A percentile compares a stretch with the other conserved stretches of the same genome.
Conservation (phyloP, 2,113 vertebrate genomes). For the Muscicapa adusta region DNA sequence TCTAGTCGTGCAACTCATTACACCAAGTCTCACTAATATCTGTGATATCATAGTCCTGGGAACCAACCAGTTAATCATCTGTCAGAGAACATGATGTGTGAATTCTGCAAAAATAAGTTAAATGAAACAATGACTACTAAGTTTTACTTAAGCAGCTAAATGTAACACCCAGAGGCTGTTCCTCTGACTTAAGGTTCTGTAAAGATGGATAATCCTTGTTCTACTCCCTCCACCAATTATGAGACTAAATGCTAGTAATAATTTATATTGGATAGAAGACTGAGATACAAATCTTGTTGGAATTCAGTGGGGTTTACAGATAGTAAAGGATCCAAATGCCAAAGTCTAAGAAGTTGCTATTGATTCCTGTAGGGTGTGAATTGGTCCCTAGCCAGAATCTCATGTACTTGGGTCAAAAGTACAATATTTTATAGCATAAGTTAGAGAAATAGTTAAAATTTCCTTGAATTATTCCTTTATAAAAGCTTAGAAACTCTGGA, state of each 20-base stretch:
- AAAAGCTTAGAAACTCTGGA: not conserved
- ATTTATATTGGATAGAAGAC: not conserved
- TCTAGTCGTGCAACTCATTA: accelerated
- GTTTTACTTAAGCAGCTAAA: not conserved
- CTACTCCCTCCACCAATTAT: not conserved
- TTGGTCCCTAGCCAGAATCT: accelerated
- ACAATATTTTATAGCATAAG: not conserved
- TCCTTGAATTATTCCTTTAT: not conserved
- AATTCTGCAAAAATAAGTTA: not conserved
- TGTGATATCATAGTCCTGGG: too few species aligned
- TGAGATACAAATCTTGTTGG: not conserved
- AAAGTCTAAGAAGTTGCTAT: not conserved
- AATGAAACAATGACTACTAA: not conserved
- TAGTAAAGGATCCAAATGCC: not conserved
- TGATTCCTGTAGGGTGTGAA: not conserved
- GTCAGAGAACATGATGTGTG: not conserved
- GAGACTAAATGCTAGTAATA: not conserved
- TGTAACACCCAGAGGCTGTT: not conserved
- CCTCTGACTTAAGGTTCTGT: not conserved
- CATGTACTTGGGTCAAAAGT: not conserved
- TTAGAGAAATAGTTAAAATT: not conserved
- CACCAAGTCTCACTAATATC: not conserved
- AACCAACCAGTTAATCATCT: not conserved
- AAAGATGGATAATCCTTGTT: not conserved
- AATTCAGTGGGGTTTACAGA: not conserved